phyloP scores from a whole-genome alignment of 1,140 invertebrate species.

The Spodoptera frugiperda region DNA sequence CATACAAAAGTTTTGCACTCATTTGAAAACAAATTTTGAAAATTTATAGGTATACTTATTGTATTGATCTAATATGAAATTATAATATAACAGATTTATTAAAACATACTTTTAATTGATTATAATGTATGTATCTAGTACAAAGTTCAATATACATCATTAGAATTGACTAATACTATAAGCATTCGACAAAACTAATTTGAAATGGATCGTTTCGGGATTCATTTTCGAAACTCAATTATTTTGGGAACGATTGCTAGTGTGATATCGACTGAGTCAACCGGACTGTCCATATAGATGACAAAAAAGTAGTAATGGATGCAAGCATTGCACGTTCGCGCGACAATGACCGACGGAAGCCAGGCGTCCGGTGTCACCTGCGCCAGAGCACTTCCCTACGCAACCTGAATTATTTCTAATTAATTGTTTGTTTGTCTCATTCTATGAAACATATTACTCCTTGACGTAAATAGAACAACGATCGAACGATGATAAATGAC shows the following conservation, averaged over 20 bases:
- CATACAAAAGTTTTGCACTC: neutral
- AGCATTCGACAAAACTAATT: neutral
- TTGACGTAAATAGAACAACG: constrained; percentile 21
- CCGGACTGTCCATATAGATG: constrained; percentile 35
- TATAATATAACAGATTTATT: too few species aligned
- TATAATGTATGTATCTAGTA: neutral
- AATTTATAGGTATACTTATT: neutral
- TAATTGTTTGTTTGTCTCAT: constrained; percentile 44
- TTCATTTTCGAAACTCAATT: neutral
- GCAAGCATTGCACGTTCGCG: constrained; percentile 59
- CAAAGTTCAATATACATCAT: neutral
- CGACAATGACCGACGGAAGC: constrained; percentile 61
- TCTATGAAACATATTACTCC: neutral
- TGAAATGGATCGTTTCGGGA: neutral
- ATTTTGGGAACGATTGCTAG: constrained; percentile 25
- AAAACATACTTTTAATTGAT: neutral
- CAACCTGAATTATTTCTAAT: constrained; percentile 59
- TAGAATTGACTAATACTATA: neutral
- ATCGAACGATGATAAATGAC: constrained; percentile 4
- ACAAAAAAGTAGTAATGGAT: constrained; percentile 44
- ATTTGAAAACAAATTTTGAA: neutral
- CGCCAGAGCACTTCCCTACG: constrained; percentile 53
- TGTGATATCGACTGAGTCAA: constrained; percentile 15
- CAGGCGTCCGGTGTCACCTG: constrained; percentile 62
- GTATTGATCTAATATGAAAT: too few species aligned